Evolutionary conservation across 2,888 invertebrate species (phyloP), one percentile per base, ranked within the genome.

Genomic region (Gastracanthus pulcherrimus): DNA sequence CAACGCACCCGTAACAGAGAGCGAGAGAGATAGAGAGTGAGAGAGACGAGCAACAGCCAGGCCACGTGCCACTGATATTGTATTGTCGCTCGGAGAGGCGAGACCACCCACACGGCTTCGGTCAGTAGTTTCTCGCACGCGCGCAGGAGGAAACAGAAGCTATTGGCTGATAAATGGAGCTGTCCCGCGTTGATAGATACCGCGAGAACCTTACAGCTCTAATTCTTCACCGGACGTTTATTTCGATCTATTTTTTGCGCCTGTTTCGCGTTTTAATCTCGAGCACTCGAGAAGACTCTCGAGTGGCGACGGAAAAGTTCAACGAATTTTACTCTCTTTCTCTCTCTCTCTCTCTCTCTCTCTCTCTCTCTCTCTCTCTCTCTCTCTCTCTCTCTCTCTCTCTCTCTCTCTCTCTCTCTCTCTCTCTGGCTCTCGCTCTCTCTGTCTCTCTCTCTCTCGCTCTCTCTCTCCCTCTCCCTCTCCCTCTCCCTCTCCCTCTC

Each of bases 131-230:
- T 76, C 51, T 38, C 60, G 34, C 62, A 19, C 62, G 31, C 34
- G 60, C 71, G 51, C 16, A 31, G 41, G 55, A 60, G 82, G 74
- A 82, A 80, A 81, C 85, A 83, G 81, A 83, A 84, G 83, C 86
- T 84, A 85, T 86, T 84, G 86, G 81, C 85, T 88, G 89, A 89
- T 88, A 84, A 88, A 89, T 88, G 86, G 86, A 87, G 85, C 86
- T 84, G 86, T 86, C 86, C 85, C 84, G 82, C 86, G 85, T 87
- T 88, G 88, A 89, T 87, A 88, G 87, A 89, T 89, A 89, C 85
- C 86, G 80, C 85, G 86, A n/a, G n/a, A 87, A 88, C 87, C 88
- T 88, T 88, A 88, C 85, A 86, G 86, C 86, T 88, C 87, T 86
- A 84, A 88, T 88, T 87, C 86, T 86, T 86, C 86, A 85, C 86